Evolutionary conservation across 1,140 invertebrate genomes (phyloP).

Genomic region (Protaetia brevitarsis): DNA sequence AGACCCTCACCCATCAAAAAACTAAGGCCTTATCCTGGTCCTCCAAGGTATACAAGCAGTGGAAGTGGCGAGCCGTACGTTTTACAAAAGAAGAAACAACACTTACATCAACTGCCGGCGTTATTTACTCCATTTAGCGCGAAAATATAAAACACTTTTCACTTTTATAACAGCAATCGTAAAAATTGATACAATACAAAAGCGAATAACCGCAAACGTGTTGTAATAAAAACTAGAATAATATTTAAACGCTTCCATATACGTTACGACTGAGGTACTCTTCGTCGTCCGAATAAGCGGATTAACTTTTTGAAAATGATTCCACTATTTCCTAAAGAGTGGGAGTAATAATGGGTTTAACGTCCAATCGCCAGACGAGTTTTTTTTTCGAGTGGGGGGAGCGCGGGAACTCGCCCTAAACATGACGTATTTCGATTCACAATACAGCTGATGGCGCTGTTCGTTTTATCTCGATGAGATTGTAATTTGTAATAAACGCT

Average conservation of each 20-base stretch:
- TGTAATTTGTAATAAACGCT: background rate
- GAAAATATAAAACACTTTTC: conserved; percentile 18
- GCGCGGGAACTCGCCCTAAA: conserved; percentile 3
- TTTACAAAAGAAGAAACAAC: background rate
- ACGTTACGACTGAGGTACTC: background rate
- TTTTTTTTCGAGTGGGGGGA: conserved; percentile 5
- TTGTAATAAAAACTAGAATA: background rate
- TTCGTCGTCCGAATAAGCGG: conserved; percentile 14
- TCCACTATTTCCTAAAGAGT: conserved; percentile 20
- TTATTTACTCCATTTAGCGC: too few relatives aligned
- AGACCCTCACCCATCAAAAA: conserved; percentile 47
- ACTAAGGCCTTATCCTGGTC: background rate
- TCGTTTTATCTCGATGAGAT: too few relatives aligned
- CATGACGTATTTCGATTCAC: conserved; percentile 7
- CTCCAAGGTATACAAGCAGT: conserved; percentile 3
- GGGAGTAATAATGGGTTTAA: conserved; percentile 22
- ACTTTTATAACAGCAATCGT: background rate
- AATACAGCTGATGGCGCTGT: background rate
- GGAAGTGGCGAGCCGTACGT: too few relatives aligned
- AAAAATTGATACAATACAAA: too few relatives aligned
- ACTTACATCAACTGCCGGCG: background rate
- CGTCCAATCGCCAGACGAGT: conserved; percentile 13
- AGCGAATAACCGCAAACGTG: background rate
- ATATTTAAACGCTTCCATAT: background rate
- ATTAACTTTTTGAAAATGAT: conserved; percentile 18